A percentile compares a stretch with the other conserved stretches of the same genome.
These are phyloP conservation scores for Lanistes nyassanus DNA, from an alignment of 1,140 invertebrate genomes.

Conservation along the genomic window DNA sequence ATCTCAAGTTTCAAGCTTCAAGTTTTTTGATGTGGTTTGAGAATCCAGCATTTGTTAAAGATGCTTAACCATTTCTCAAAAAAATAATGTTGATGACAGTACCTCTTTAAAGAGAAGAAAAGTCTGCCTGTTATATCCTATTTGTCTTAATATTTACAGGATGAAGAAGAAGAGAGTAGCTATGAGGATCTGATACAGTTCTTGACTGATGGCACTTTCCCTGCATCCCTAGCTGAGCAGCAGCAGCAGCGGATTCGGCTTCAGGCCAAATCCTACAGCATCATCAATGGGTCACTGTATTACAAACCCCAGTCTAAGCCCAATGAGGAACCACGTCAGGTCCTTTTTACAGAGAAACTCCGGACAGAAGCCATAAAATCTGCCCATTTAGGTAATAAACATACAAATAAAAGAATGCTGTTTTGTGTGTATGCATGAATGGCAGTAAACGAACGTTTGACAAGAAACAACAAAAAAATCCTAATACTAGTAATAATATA, in stretches of 20 bases:
- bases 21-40: no score
- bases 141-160: background rate
- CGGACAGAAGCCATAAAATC: slow-evolving; percentile 27
- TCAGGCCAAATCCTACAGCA: slow-evolving; percentile 29
- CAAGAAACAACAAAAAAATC: no score
- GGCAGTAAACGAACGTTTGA: no score
- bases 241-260: slow-evolving; percentile 23
- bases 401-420: background rate
- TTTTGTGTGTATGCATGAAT: background rate
- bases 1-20: no score
- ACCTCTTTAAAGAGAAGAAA: no score
- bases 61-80: no score
- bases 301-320: slow-evolving; percentile 17
- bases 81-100: no score
- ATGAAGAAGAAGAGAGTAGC: slow-evolving; percentile 22
- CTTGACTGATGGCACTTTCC: slow-evolving; percentile 24
- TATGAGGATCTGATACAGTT: slow-evolving; percentile 35
- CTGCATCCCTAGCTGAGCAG: background rate
- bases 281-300: slow-evolving; percentile 26
- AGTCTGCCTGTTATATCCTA: no score
- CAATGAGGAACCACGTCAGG: slow-evolving; percentile 27
- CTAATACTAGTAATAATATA: no score
- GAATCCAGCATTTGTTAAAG: no score
- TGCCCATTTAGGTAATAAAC: slow-evolving; percentile 29
- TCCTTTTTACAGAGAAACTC: slow-evolving; percentile 28